phyloP scores from a whole-genome alignment of 2,797 vertebrate species.

The Phaenicophaeus curvirostris region DNA sequence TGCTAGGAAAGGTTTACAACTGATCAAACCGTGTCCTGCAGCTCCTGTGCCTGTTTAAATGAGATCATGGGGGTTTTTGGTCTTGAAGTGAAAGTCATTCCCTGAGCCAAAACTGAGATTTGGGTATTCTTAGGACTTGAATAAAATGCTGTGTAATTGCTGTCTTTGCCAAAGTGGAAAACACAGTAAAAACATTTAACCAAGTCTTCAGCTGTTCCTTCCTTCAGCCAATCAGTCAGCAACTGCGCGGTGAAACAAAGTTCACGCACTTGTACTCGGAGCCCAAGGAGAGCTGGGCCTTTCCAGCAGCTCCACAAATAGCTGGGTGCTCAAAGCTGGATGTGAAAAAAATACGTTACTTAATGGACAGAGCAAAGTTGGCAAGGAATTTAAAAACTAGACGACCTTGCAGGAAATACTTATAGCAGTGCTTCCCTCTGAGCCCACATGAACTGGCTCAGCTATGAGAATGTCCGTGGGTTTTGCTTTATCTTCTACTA shows the following conservation, averaged over 20 bases:
- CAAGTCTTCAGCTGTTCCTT: constrained; percentile 13
- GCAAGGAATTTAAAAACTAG: background rate
- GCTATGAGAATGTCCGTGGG: background rate
- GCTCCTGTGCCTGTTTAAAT: background rate
- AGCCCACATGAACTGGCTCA: background rate
- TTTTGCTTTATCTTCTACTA: background rate
- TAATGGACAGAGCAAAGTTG: background rate
- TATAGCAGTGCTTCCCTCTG: background rate
- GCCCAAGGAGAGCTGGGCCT: background rate
- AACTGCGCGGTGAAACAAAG: background rate
- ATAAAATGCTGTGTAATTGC: background rate
- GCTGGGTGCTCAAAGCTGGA: background rate
- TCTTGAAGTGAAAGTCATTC: background rate
- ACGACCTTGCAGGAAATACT: background rate
- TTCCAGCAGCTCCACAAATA: background rate
- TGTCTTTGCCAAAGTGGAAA: background rate
- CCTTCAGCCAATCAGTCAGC: background rate
- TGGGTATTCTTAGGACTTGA: background rate
- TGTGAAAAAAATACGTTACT: background rate
- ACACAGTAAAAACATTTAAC: constrained; percentile 28
- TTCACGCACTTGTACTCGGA: background rate
- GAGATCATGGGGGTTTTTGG: background rate
- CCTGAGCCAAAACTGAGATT: background rate
- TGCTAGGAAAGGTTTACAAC: background rate
- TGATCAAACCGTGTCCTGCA: background rate